Percentiles rank a stretch among this genome's conserved stretches.
Conservation (phyloP, 2,888 invertebrate species). For the Habrosyne pyritoides region DNA sequence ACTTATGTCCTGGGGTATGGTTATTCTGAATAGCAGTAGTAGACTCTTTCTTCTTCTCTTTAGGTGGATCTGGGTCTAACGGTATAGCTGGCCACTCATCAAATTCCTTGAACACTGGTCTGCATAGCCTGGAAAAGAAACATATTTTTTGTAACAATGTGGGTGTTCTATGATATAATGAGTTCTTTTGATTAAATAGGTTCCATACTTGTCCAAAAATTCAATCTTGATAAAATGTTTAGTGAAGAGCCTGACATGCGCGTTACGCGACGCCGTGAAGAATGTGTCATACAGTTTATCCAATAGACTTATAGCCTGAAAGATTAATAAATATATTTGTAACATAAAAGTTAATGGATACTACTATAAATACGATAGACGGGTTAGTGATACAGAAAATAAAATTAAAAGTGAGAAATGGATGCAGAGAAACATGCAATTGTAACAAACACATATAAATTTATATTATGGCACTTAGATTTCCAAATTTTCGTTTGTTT, state of each 20-base stretch:
- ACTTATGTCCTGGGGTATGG: slow-evolving; percentile 56
- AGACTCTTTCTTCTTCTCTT: slow-evolving; percentile 60
- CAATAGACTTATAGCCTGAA: slow-evolving; percentile 85
- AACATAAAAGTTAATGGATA: slow-evolving; percentile 56
- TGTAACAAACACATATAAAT: slow-evolving; percentile 15
- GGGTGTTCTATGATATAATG: slow-evolving; percentile 12
- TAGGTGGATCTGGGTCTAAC: slow-evolving; percentile 68
- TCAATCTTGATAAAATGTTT: slow-evolving; percentile 90
- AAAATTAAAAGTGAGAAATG: slow-evolving; percentile 6
- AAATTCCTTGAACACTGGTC: slow-evolving; percentile 86
- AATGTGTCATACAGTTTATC: slow-evolving; percentile 86
- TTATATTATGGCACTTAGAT: too few species aligned
- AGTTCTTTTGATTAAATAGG: slow-evolving; percentile 43
- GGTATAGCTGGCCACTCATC: slow-evolving; percentile 85
- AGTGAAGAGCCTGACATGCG: slow-evolving; percentile 85
- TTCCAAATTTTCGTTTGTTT: too few species aligned
- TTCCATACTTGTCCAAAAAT: slow-evolving; percentile 85
- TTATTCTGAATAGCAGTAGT: slow-evolving; percentile 44
- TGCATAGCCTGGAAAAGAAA: slow-evolving; percentile 71
- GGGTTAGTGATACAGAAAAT: slow-evolving; percentile 25
- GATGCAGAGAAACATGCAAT: neutral
- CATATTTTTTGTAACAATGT: slow-evolving; percentile 8
- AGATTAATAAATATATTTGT: slow-evolving; percentile 75
- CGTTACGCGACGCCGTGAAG: slow-evolving; percentile 78
- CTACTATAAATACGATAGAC: slow-evolving; percentile 24